Evolutionary conservation across 2,797 vertebrate genomes (phyloP), one percentile per base, ranked within the genome.

Genomic region (Chelonia mydas): DNA sequence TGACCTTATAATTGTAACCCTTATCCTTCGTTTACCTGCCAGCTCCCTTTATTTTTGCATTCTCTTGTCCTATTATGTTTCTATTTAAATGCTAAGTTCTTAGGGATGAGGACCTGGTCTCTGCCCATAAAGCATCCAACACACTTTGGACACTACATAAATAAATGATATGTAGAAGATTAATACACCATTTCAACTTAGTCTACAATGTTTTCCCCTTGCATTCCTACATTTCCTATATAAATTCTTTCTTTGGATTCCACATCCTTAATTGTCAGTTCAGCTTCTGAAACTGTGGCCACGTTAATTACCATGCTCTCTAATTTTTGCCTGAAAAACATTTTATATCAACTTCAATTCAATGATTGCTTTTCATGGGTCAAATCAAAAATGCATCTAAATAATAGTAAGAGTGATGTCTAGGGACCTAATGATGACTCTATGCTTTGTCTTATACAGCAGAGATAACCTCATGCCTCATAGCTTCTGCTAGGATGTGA

Each of bases 311-410:
- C 53, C 16, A 45, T 3, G 10, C 78, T 79, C 86, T 93, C 93
- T 90, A 90, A 90, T 95, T 92, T 89, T 80, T 94, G 77, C 59
- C 51, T 87, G 93, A 79, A 92, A 79, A 89, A 89, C 90, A 83
- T 50, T 92, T 95, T 82, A 74, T 84, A 12, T 82, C 65, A 86
- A 85, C 77, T 96, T 94, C 65, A 68, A 49, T 85, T 84, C 90
- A 87, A 41, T 78, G 19, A 83, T 78, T 61, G 49, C n/a, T 83
- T 87, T 54, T 49, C 80, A 78, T 47, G 74, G 54, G 93, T 25
- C 54, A 89, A 97, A 80, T 80, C 84, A 93, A 88, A 82, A 97
- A 50, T 55, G 76, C 53, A 31, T 31, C 54, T 51, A 68, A 80
- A 57, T n/a, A 93, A 83, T 33, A 94, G 86, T 87, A 91, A 84